A percentile compares a stretch with the other conserved stretches of the same genome.
These are phyloP conservation scores for Brachionus asplanchnoidis DNA, from an alignment of 1,140 invertebrate species.

Conservation along the genomic window DNA sequence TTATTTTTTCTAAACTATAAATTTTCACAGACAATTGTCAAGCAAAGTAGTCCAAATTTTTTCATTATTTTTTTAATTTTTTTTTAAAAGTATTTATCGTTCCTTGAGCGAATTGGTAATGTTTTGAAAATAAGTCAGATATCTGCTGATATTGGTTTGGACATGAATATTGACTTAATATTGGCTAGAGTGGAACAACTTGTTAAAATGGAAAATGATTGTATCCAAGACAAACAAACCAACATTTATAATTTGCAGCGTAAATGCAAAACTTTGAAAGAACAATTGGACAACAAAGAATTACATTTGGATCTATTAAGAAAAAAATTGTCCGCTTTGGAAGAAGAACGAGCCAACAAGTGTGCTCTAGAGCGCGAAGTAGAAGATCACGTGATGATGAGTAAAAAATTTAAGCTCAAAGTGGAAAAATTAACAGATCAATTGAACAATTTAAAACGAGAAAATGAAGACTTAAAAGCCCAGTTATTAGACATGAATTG, in stretches of 20 bases:
- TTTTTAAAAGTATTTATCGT: slow-evolving; percentile 52
- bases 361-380: slow-evolving; percentile 44
- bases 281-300: slow-evolving; percentile 84
- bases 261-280: slow-evolving; percentile 66
- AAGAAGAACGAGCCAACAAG: slow-evolving; percentile 47
- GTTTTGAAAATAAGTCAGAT: slow-evolving; percentile 55
- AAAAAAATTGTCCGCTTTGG: slow-evolving; percentile 63
- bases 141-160: slow-evolving; percentile 53
- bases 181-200: slow-evolving; percentile 53
- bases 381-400: slow-evolving; percentile 38
- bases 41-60: too few relatives aligned
- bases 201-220: slow-evolving; percentile 51
- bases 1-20: too few relatives aligned
- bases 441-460: slow-evolving; percentile 21
- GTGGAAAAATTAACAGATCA: slow-evolving; percentile 40
- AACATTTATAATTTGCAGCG: slow-evolving; percentile 51
- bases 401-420: slow-evolving; percentile 40
- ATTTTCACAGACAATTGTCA: too few relatives aligned
- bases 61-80: not conserved
- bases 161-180: slow-evolving; percentile 53
- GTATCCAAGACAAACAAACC: slow-evolving; percentile 51
- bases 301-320: slow-evolving; percentile 80
- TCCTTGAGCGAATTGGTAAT: slow-evolving; percentile 50
- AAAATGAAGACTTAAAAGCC: slow-evolving; percentile 34
- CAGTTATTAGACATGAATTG: slow-evolving; percentile 5